These are phyloP conservation scores for Hipposideros armiger DNA, from an alignment of 2,113 vertebrate genomes.

Conservation along the genomic window DNA sequence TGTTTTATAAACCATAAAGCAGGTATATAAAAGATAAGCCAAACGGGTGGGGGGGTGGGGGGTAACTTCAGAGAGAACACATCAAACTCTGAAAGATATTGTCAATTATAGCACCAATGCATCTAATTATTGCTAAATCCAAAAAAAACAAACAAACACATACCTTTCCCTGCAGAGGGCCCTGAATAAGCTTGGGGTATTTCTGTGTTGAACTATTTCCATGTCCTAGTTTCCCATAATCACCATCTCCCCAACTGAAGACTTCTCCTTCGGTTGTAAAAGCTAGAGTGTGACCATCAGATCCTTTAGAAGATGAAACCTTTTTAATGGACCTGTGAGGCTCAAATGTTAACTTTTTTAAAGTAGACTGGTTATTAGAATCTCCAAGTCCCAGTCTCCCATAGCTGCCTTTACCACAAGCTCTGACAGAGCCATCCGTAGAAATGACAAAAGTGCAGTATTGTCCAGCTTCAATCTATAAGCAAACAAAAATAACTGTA, in stretches of 20 bases:
- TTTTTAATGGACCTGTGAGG: conserved; percentile 93
- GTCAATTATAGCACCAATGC: neutral
- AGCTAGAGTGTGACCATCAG: conserved; percentile 93
- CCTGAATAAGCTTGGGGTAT: conserved; percentile 93
- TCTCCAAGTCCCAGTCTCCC: conserved; percentile 92
- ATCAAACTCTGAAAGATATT: conserved; percentile 50
- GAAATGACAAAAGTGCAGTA: conserved; percentile 94
- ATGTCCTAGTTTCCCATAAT: conserved; percentile 93
- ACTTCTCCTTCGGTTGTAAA: conserved; percentile 94
- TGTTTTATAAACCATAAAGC: conserved; percentile 35
- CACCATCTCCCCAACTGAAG: conserved; percentile 94
- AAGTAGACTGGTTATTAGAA: conserved; percentile 93
- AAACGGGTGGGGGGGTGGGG: neutral
- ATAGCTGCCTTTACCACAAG: conserved; percentile 94
- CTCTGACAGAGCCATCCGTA: conserved; percentile 92
- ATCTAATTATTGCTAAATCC: conserved; percentile 45
- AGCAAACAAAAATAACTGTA: conserved; percentile 55
- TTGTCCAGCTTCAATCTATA: conserved; percentile 93
- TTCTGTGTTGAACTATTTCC: conserved; percentile 94
- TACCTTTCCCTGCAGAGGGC: conserved; percentile 93
- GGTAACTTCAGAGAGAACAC: neutral
- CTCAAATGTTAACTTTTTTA: conserved; percentile 94
- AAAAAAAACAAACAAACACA: conserved; percentile 39
- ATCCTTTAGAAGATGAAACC: conserved; percentile 93
- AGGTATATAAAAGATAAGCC: conserved; percentile 49